Evolutionary conservation across 2,797 vertebrate genomes (phyloP), one percentile per base, ranked within the genome.

Genomic region (Acanthopagrus latus): DNA sequence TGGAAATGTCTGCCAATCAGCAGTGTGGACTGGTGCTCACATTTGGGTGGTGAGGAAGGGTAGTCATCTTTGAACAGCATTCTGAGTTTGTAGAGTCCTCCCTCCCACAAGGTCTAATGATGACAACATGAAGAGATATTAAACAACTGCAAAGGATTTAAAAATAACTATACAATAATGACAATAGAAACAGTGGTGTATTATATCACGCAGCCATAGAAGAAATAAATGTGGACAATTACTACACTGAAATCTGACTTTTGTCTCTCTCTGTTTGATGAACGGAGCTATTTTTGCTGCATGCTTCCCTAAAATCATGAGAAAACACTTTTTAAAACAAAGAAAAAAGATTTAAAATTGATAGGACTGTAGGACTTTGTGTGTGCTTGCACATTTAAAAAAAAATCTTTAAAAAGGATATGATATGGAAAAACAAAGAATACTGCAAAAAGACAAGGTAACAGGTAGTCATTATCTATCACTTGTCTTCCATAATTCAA

Each of bases 61-160:
- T 99, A 99, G 87, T 99, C 98, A 56, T 99, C 98, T 96, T 99
- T 99, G 89, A 99, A 99, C 70, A 99, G 96, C 98, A 99, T 99
- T 91, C 98, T 93, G 76, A 99, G 95, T 92, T 99, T 99, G 92
- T 98, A 99, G 80, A 98, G 94, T 76, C 98, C 98, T 86, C 98
- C 98, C 94, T 99, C 98, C 98, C 98, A 99, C 0, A 98, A 95
- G 21, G 98, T 99, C 98, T 99, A 8, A 67, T 4, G 33, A 52
- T 1, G 9, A 50, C 0, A 9, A 64, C 1, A 29, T 29, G 2
- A 23, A 67, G 16, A 0, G 1, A 17, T 20, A 63, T 57, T 7
- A 11, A 65, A 69, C 52, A 64, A 48, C 1, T 9, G 41, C 38
- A 43, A 59, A 67, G 17, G 1, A 59, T 8, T 23, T 1, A 8